These are phyloP conservation scores for Cygnus atratus DNA, from an alignment of 2,113 vertebrate genomes.

Conservation along the genomic window DNA sequence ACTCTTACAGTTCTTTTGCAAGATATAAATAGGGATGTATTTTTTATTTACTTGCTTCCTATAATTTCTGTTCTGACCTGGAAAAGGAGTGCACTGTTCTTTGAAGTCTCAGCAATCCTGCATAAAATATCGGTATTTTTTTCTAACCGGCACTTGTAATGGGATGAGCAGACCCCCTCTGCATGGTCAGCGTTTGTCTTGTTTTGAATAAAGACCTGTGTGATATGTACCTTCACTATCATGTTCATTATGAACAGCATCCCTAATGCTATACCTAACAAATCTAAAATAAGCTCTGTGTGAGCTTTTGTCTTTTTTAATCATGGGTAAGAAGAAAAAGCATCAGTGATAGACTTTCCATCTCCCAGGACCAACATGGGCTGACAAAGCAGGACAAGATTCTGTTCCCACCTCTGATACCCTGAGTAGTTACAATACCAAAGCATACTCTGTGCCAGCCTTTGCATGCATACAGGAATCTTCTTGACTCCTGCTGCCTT, in stretches of 20 bases:
- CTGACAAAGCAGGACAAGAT: background rate
- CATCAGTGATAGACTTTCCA: background rate
- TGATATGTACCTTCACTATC: background rate
- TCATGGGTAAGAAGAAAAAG: background rate
- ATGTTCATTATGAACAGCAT: background rate
- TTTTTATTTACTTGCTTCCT: background rate
- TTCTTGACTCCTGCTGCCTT: background rate
- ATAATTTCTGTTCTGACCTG: background rate
- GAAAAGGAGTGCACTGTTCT: background rate
- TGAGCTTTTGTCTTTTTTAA: background rate
- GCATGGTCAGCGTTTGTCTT: background rate
- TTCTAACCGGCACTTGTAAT: background rate
- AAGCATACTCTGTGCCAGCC: background rate
- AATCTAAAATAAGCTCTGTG: background rate
- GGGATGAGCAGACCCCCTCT: background rate
- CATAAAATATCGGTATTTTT: background rate
- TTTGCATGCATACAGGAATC: background rate
- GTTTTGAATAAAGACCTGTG: background rate
- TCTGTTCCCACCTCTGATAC: background rate
- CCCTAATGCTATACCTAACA: background rate
- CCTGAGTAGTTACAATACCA: background rate
- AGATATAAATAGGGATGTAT: background rate
- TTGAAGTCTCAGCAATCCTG: background rate
- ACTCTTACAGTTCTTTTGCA: background rate
- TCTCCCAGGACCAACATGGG: background rate